These are phyloP conservation scores for Blera fallax DNA, from an alignment of 2,888 invertebrate species.

Conservation along the genomic window DNA sequence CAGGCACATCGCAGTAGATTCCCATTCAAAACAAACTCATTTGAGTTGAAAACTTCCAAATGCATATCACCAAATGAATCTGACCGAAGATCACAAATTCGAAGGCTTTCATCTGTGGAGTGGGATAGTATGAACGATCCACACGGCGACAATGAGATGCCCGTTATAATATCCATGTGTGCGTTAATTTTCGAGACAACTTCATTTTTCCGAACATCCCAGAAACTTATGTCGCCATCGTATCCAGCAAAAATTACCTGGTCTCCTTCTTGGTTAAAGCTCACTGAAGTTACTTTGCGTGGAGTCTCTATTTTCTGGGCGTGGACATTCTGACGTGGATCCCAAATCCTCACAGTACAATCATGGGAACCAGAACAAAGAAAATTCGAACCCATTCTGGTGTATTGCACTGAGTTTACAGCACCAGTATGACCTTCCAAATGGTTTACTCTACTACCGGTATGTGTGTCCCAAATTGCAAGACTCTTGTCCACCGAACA, in stretches of 20 bases:
- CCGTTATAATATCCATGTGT: slow-evolving; percentile 97
- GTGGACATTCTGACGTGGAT: slow-evolving; percentile 87
- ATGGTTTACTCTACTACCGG: slow-evolving; percentile 93
- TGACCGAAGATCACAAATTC: slow-evolving; percentile 98
- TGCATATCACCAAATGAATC: slow-evolving; percentile 96
- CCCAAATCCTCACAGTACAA: slow-evolving; percentile 94
- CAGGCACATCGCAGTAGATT: slow-evolving; percentile 96
- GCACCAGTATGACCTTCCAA: slow-evolving; percentile 91
- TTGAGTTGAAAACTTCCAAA: slow-evolving; percentile 86
- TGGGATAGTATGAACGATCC: slow-evolving; percentile 96
- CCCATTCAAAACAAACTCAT: slow-evolving; percentile 83
- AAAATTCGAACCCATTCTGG: slow-evolving; percentile 92
- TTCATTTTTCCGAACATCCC: slow-evolving; percentile 96
- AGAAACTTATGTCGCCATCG: slow-evolving; percentile 98
- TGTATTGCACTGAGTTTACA: slow-evolving; percentile 85
- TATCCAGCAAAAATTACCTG: slow-evolving; percentile 97
- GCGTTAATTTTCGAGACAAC: slow-evolving; percentile 93
- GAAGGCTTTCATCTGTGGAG: slow-evolving; percentile 96
- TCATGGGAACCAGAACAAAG: slow-evolving; percentile 98
- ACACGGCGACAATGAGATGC: slow-evolving; percentile 84
- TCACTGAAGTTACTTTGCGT: slow-evolving; percentile 83
- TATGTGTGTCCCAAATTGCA: slow-evolving; percentile 97
- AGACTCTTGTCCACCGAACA: slow-evolving; percentile 97
- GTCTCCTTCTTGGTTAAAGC: slow-evolving; percentile 97
- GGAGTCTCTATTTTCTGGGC: background rate